phyloP scores from a whole-genome alignment of 1,140 invertebrate genomes.

The Vanessa atalanta region DNA sequence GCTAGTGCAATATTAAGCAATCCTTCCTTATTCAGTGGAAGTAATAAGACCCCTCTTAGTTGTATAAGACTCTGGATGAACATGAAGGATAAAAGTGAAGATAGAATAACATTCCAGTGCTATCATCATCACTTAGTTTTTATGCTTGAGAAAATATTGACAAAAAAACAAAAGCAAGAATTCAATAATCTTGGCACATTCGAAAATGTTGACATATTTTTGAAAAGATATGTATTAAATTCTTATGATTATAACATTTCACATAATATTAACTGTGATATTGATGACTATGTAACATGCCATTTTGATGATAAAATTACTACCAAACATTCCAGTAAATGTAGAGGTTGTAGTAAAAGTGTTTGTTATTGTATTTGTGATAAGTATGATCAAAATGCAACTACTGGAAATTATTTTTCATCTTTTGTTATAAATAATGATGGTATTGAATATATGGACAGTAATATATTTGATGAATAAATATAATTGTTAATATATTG shows the following conservation, averaged over 20 bases:
- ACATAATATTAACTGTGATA: conserved; percentile 55
- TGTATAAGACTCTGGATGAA: conserved; percentile 94
- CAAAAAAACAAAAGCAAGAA: conserved; percentile 84
- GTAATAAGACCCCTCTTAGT: conserved; percentile 84
- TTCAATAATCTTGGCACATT: conserved; percentile 90
- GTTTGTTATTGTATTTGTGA: conserved; percentile 63
- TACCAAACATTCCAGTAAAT: conserved; percentile 64
- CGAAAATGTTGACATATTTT: conserved; percentile 86
- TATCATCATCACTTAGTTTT: conserved; percentile 97
- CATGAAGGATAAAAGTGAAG: conserved; percentile 81
- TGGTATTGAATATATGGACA: conserved; percentile 70
- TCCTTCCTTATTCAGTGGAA: conserved; percentile 92
- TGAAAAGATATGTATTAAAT: conserved; percentile 81
- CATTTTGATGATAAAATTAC: conserved; percentile 65
- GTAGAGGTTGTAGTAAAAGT: conserved; percentile 67
- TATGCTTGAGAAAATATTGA: conserved; percentile 92
- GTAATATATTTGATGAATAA: conserved; percentile 70
- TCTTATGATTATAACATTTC: conserved; percentile 53
- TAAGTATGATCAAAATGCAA: conserved; percentile 59
- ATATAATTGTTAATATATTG: conserved; percentile 26
- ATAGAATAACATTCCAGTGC: conserved; percentile 86
- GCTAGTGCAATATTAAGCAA: conserved; percentile 94
- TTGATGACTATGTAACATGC: conserved; percentile 63
- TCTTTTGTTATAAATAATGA: conserved; percentile 59
- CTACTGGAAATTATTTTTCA: conserved; percentile 62